Evolutionary conservation across 1,140 invertebrate species (phyloP).

Genomic region (Papilio machaon): DNA sequence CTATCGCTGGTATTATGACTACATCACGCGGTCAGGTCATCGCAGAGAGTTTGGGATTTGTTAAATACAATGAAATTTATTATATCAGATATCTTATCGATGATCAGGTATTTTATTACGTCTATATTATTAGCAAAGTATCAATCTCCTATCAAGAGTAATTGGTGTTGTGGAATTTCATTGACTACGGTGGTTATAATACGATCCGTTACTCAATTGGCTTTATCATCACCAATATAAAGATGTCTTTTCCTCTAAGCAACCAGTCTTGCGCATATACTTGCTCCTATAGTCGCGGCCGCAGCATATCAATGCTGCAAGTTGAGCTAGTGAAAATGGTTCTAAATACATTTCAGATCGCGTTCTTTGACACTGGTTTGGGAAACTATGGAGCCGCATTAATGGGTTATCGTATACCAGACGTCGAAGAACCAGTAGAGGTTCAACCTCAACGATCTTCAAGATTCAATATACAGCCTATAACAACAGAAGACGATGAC

Average conservation of each 20-base stretch:
- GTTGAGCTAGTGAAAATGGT: not conserved
- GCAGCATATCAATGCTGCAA: too few relatives aligned
- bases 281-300: too few relatives aligned
- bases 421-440: constrained; percentile 16
- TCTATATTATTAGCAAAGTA: not conserved
- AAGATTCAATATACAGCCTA: constrained; percentile 16
- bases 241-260: too few relatives aligned
- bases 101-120: constrained; percentile 61
- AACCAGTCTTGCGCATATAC: too few relatives aligned
- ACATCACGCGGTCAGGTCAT: constrained; percentile 76
- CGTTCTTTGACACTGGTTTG: constrained; percentile 2
- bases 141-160: not conserved
- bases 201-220: too few relatives aligned
- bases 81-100: constrained; percentile 83
- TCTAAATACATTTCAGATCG: not conserved
- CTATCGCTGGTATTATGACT: constrained; percentile 82
- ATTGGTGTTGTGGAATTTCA: too few relatives aligned
- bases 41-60: constrained; percentile 79
- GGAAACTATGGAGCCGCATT: constrained; percentile 14
- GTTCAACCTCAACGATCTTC: constrained; percentile 9
- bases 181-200: too few relatives aligned
- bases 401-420: constrained; percentile 22
- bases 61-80: constrained; percentile 80
- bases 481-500: not conserved
- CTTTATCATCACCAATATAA: too few relatives aligned